phyloP scores from a whole-genome alignment of 2,113 vertebrate species.

The Odontophorus gujanensis region DNA sequence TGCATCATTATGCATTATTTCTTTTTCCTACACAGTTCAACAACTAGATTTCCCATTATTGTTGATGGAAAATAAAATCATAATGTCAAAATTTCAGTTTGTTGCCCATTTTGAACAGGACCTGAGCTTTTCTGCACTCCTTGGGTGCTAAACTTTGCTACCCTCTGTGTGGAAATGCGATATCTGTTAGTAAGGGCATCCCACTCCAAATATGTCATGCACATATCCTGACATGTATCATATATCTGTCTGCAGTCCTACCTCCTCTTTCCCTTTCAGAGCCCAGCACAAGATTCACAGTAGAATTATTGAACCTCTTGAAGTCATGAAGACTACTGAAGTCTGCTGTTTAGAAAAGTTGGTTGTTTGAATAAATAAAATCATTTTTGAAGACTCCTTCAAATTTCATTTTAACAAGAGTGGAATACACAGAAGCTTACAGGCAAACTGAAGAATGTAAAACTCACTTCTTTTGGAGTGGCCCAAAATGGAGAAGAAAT shows the following conservation, averaged over 20 bases:
- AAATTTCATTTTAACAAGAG: not conserved
- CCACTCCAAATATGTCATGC: not conserved
- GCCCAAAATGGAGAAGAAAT: not conserved
- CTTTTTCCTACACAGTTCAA: not conserved
- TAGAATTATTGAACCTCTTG: not conserved
- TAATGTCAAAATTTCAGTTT: not conserved
- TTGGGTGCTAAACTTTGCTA: not conserved
- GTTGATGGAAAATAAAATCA: not conserved
- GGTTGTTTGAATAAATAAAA: not conserved
- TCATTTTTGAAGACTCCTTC: not conserved
- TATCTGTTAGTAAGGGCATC: not conserved
- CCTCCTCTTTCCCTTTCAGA: not conserved
- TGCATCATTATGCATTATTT: not conserved
- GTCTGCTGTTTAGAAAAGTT: not conserved
- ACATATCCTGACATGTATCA: not conserved
- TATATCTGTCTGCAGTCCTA: not conserved
- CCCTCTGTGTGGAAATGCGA: not conserved
- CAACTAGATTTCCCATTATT: not conserved
- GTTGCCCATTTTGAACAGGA: not conserved
- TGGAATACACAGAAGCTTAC: not conserved
- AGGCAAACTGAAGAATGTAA: not conserved
- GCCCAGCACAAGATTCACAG: not conserved
- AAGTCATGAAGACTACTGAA: not conserved
- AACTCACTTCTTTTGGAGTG: not conserved
- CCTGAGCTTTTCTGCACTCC: not conserved